These are phyloP conservation scores for Dromiciops gliroides DNA, from an alignment of 2,113 vertebrate genomes.

Conservation along the genomic window DNA sequence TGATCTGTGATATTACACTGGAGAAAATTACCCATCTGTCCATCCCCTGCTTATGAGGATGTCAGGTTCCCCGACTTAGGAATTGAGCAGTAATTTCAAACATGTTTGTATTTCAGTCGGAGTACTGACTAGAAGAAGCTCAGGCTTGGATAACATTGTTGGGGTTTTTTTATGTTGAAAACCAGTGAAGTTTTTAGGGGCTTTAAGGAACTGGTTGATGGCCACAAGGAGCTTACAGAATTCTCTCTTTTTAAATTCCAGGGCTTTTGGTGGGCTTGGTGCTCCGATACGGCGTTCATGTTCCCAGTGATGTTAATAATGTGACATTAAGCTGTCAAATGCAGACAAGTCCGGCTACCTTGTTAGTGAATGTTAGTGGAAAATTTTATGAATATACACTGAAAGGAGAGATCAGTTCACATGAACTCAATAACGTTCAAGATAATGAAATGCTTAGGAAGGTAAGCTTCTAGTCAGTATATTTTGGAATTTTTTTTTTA, in stretches of 20 bases:
- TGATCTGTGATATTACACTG: slow-evolving; percentile 20
- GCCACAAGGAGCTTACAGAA: rapidly evolving
- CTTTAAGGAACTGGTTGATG: slow-evolving; percentile 31
- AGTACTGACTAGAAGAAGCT: slow-evolving; percentile 44
- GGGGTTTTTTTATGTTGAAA: background rate
- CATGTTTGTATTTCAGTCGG: slow-evolving; percentile 28
- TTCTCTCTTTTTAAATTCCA: slow-evolving; percentile 73
- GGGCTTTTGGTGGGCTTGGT: slow-evolving; percentile 95
- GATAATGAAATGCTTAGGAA: slow-evolving; percentile 99
- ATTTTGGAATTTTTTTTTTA: slow-evolving; percentile 2
- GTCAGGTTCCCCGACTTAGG: slow-evolving; percentile 36
- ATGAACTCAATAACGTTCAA: slow-evolving; percentile 89
- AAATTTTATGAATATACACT: slow-evolving; percentile 97
- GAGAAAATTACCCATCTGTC: slow-evolving; percentile 21
- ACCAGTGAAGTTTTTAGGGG: background rate
- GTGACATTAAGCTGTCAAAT: slow-evolving; percentile 92
- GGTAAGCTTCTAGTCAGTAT: slow-evolving; percentile 82
- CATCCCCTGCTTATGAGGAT: slow-evolving; percentile 18
- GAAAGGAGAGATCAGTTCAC: slow-evolving; percentile 92
- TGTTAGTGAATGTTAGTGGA: slow-evolving; percentile 95
- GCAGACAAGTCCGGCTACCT: slow-evolving; percentile 92
- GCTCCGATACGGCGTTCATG: slow-evolving; percentile 94
- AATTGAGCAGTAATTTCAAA: slow-evolving; percentile 64
- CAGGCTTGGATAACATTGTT: background rate
- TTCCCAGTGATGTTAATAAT: slow-evolving; percentile 91